Conservation (phyloP, 2,888 invertebrate genomes). For the Peribatodes rhomboidaria region DNA sequence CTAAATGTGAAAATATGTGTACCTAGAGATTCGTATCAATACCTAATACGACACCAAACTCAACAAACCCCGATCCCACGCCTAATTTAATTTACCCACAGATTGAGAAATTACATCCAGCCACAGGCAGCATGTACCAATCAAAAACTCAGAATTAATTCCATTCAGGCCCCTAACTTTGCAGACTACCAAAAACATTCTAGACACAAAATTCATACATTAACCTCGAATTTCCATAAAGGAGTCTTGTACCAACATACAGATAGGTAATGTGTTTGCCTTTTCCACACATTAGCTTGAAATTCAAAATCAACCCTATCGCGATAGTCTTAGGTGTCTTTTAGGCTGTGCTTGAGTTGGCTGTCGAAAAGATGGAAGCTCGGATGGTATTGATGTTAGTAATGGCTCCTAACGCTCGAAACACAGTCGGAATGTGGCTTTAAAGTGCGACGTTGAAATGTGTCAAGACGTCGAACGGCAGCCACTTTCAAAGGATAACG, state of each 20-base stretch:
- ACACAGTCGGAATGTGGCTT: constrained; percentile 36
- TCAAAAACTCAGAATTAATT: constrained; percentile 24
- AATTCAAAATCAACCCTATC: constrained; percentile 28
- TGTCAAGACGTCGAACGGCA: constrained; percentile 16
- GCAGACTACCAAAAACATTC: constrained; percentile 32
- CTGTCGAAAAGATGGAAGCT: constrained; percentile 56
- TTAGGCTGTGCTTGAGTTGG: constrained; percentile 59
- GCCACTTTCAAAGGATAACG: constrained; percentile 8
- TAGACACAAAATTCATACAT: constrained; percentile 30
- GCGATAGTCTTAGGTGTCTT: constrained; percentile 13
- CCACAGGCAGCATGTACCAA: constrained; percentile 43
- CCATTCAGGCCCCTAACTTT: constrained; percentile 20
- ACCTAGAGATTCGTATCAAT: too few species aligned
- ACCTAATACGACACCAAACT: background rate
- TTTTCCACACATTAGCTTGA: constrained; percentile 41
- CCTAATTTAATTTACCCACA: constrained; percentile 9
- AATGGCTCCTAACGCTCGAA: constrained; percentile 55
- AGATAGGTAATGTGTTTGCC: constrained; percentile 70
- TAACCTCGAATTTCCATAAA: constrained; percentile 52
- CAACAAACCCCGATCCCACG: background rate
- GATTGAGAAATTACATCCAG: constrained; percentile 36
- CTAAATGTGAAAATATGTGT: background rate
- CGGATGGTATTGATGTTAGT: constrained; percentile 52
- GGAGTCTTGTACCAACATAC: constrained; percentile 52
- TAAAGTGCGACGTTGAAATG: constrained; percentile 31